Evolutionary conservation across 2,888 invertebrate genomes (phyloP), one percentile per base, ranked within the genome.

Genomic region (Apodemia hepburni): DNA sequence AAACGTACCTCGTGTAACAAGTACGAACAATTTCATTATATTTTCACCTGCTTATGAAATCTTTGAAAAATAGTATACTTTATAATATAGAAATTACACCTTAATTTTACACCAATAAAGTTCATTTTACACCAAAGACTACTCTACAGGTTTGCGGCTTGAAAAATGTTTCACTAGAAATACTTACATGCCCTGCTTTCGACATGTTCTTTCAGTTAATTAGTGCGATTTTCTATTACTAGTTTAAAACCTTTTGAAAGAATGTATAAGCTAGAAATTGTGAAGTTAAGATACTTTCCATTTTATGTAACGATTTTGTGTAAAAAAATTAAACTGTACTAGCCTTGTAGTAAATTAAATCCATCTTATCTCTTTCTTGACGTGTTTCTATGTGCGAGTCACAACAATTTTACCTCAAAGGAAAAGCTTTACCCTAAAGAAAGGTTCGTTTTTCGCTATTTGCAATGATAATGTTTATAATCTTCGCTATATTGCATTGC

Each of bases 141-240:
- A 1, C n/a, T 45, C n/a, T 45, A 45, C 7, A n/a, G 7, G 54
- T 54, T 54, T 5, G 11, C 15, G 6, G 54, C 12, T 12, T 27
- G 54, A 54, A 54, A 54, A 54, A 27, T 54, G 27, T 54, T 54
- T 5, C 54, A 54, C 15, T 15, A 12, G 5, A 54, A 54, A 54
- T 54, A 54, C 45, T 45, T 45, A 45, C 54, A 27, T 27, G 70
- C 71, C 73, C 76, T 75, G 74, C 71, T 65, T 64, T 71, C 73
- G 76, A 75, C 78, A 79, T 76, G 74, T 76, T 70, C 77, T 82
- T 82, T 77, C 76, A 79, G 79, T 83, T 84, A 82, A 82, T 84
- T 84, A 83, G 78, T 77, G 70, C 68, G 63, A 67, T 69, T 63
- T 66, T 64, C 27, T 54, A 54, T 22, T 54, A 5, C 27, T 54